Conservation (phyloP, 2,113 vertebrate species). For the Elephantulus edwardii region DNA sequence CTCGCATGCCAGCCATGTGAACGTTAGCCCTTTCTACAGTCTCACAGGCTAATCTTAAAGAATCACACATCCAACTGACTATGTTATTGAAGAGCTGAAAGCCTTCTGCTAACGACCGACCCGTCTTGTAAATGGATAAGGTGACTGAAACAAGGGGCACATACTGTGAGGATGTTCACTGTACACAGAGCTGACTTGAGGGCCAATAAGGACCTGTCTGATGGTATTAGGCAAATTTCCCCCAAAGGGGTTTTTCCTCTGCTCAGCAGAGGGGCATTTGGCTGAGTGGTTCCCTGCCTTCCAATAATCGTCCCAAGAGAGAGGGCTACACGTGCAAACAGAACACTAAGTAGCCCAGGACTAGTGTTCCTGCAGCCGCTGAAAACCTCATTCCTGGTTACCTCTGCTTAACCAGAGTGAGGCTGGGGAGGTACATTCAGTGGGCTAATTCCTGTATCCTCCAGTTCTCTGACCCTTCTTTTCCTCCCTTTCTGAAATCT, state of each 20-base stretch:
- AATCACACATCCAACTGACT: neutral
- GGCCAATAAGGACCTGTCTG: no score
- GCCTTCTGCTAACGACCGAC: neutral
- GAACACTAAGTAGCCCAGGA: neutral
- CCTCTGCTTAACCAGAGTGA: neutral
- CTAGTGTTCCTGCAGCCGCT: neutral
- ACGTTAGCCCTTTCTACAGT: neutral
- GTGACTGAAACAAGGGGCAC: no score
- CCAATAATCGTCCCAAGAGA: no score
- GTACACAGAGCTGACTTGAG: no score
- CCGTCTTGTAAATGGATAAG: no score
- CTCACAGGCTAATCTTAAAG: fast-evolving
- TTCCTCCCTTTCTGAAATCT: neutral
- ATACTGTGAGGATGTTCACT: no score
- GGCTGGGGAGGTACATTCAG: neutral
- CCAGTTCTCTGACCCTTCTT: neutral
- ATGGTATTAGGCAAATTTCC: neutral
- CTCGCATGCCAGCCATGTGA: neutral
- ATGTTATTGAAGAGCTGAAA: neutral
- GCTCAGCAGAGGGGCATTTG: no score
- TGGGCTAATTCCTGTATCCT: no score
- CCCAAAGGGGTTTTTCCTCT: neutral
- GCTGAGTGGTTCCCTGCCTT: no score
- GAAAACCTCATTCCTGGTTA: neutral
- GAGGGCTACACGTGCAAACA: neutral